Conservation (phyloP, 2,888 invertebrate genomes). For the Drosophila putrida region DNA sequence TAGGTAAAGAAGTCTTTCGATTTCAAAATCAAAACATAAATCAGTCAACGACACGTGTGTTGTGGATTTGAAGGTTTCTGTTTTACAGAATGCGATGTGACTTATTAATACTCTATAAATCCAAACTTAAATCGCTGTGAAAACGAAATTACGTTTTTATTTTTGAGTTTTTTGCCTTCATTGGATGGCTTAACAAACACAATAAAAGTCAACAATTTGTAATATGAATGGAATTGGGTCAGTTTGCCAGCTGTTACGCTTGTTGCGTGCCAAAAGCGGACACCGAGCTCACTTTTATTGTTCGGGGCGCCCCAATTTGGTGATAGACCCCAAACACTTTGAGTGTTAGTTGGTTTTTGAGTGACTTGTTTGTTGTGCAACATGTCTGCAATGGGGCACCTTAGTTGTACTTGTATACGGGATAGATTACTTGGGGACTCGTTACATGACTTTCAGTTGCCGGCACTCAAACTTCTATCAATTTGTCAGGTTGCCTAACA, state of each 20-base stretch:
- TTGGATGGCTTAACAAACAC: constrained; percentile 53
- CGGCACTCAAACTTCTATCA: constrained; percentile 57
- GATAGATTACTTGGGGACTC: constrained; percentile 5
- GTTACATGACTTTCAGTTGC: constrained; percentile 37
- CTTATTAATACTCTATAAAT: constrained; percentile 15
- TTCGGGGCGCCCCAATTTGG: constrained; percentile 52
- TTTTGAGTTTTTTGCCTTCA: constrained; percentile 9
- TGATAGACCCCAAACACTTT: constrained; percentile 26
- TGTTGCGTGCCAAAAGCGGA: constrained; percentile 68
- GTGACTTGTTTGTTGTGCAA: constrained; percentile 57
- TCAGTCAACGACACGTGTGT: constrained; percentile 31
- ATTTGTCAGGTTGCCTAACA: constrained; percentile 50
- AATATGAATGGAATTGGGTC: constrained; percentile 78
- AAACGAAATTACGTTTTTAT: constrained; percentile 12
- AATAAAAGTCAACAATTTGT: constrained; percentile 75
- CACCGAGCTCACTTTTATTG: constrained; percentile 63
- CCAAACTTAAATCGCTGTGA: no score
- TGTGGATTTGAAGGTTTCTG: constrained; percentile 3
- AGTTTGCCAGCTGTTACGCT: constrained; percentile 71
- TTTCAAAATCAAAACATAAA: constrained; percentile 25
- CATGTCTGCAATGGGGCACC: constrained; percentile 20
- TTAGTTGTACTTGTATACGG: neutral
- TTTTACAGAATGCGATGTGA: neutral
- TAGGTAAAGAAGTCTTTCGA: constrained; percentile 16
- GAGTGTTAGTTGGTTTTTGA: constrained; percentile 41